Evolutionary conservation across 2,113 vertebrate genomes (phyloP), one percentile per base, ranked within the genome.

Genomic region (Pomatorhinus ruficollis): DNA sequence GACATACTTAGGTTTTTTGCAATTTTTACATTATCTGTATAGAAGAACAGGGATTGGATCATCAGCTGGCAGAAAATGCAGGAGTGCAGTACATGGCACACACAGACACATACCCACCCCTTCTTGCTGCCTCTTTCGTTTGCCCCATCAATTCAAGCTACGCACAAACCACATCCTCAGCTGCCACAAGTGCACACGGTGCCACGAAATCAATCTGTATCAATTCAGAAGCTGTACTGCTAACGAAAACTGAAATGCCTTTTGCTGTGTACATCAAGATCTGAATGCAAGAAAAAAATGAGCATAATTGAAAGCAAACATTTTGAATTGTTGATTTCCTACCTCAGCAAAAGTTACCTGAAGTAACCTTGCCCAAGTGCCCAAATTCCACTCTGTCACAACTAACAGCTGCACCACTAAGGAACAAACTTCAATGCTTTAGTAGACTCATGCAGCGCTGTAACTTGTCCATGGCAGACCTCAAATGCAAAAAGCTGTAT

Each of bases 151-250:
- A 61, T 8, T 30, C 69, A 71, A 91, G 63, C 63, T 47, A 37
- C 87, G 61, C 63, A 63, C 33, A 91, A 87, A 72, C 90, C 90
- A 85, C 87, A 87, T 87, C 91, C 89, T 82, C 87, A 61, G 74
- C 77, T 65, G 77, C 64, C 3, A 0, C 19, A 80, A 91, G 17
- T 1, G 19, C 56, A 56, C 60, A 14, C 47, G 53, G 57, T 22
- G 75, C 92, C 87, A 74, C 5, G 18, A 89, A 82, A 95, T 87
- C 71, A 79, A 59, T 74, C 30, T 47, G 57, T 69, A 83, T 28
- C 78, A 90, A 85, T 82, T 17, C 35, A 80, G 68, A 78, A 95
- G 83, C 83, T 54, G 15, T 5, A 37, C 11, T 0, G 0, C 35
- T 19, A 66, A 75, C 68, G 60, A 56, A 57, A 92, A 92, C 19